Percentiles rank a stretch among this genome's conserved stretches.
Evolutionary conservation across 2,797 vertebrate species (phyloP).

Genomic region (Gambusia yucatana): DNA sequence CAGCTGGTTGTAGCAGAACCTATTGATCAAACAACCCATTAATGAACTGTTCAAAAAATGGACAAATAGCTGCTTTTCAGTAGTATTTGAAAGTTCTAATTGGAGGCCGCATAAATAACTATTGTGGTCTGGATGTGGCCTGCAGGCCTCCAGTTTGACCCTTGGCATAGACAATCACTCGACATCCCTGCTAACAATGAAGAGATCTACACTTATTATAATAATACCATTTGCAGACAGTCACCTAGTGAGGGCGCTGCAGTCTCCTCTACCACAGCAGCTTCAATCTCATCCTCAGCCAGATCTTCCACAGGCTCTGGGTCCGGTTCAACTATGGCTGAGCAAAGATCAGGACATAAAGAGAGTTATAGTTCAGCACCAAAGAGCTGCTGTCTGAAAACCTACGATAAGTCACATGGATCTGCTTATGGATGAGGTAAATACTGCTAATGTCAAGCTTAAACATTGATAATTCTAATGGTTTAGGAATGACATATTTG

Average conservation of each 20-base stretch:
- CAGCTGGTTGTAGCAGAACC: neutral
- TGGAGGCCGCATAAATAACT: neutral
- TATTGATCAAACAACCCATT: neutral
- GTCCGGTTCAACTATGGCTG: constrained; percentile 62
- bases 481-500: neutral
- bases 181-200: neutral
- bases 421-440: neutral
- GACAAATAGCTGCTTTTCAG: neutral
- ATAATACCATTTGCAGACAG: neutral
- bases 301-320: constrained; percentile 67
- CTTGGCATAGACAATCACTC: neutral
- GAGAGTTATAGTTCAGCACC: neutral
- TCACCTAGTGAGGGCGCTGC: constrained; percentile 42
- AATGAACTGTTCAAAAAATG: neutral
- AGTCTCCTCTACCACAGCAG: constrained; percentile 48
- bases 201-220: neutral
- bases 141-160: neutral
- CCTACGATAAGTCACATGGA: neutral
- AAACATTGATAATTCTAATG: neutral
- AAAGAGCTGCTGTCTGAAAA: neutral
- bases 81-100: neutral
- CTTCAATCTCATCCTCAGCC: constrained; percentile 66
- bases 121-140: neutral
- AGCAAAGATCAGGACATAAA: neutral
- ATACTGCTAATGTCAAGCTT: neutral